Base-by-base conservation (phyloP, 2,113 vertebrate species). In the Thymallus thymallus region DNA sequence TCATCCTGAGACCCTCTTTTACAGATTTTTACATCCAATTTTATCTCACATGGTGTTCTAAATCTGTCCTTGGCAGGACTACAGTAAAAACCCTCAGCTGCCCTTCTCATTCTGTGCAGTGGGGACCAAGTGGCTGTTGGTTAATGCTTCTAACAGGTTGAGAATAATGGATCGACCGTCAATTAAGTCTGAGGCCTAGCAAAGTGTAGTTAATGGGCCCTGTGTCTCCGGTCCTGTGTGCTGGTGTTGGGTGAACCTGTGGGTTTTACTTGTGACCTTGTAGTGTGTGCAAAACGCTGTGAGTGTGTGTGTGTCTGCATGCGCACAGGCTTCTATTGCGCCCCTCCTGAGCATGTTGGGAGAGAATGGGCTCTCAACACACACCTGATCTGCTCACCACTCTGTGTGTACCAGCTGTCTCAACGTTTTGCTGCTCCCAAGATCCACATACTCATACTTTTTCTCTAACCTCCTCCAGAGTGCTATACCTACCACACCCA, bases 401-500 rank as follows among this genome's bases (percentile, higher is more conserved):
- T n/a, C 67, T 13, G 67, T 30, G 26, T 30, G 51, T 12, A 16
- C 45, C 72, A 73, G 72, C 60, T 73, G 62, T 46, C 35, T 24
- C 22, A 24, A 7, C 14, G 14, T 26, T 26, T 26, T 26, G 26
- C 26, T 1, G 64, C 29, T 35, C 64, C 64, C 64, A 66, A 20
- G 62, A 61, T 41, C 12, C 16, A 3, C 69, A 22, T 9, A 71
- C 69, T 35, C 55, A 60, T 55, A 71, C 29, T 9, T 24, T 32
- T 48, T 32, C 63, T 20, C 46, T 14, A 46, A 29, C 5, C n/a
- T 20, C 7, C 45, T 12, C 22, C 24, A 60, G 14, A 20, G 18
- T 35, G 13, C 48, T 18, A 18, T 51, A 18, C 12, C 16, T 51
- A 20, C 20, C 55, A 64, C 30, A 68, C 41, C 14, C 24, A 64